Conservation (phyloP, 2,888 invertebrate genomes). For the Elmis aenea region DNA sequence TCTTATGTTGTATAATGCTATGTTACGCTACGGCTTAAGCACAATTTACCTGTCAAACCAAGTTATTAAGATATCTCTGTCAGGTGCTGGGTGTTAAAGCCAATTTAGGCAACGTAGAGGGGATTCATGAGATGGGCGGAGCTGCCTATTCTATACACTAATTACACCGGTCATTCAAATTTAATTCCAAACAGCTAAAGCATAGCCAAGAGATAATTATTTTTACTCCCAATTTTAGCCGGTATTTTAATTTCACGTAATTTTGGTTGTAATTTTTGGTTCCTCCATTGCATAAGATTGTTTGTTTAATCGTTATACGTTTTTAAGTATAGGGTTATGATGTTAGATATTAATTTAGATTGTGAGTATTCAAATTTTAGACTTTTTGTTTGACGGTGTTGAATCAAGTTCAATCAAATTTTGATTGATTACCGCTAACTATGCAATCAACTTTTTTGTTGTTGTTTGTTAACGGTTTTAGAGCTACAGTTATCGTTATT, state of each 20-base stretch:
- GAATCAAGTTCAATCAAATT: conserved; percentile 17
- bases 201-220: conserved; percentile 17
- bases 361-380: conserved; percentile 18
- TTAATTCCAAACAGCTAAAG: conserved; percentile 19
- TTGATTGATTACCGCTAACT: conserved; percentile 14
- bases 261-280: conserved; percentile 14
- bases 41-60: conserved; percentile 32
- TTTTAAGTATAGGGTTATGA: conserved; percentile 18
- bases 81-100: conserved; percentile 19
- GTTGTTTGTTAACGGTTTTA: no score
- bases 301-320: conserved; percentile 8
- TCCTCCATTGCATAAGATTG: conserved; percentile 9
- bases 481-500: no score
- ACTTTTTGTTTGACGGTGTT: conserved; percentile 12
- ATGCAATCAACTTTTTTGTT: conserved; percentile 18
- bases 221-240: conserved; percentile 14
- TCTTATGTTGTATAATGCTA: no score
- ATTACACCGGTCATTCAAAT: conserved; percentile 25
- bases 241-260: conserved; percentile 18
- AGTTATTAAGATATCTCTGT: conserved; percentile 30
- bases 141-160: conserved; percentile 21
- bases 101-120: conserved; percentile 20
- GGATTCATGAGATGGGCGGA: conserved; percentile 13
- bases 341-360: conserved; percentile 23
- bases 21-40: conserved; percentile 26